A percentile compares a stretch with the other conserved stretches of the same genome.
Conservation (phyloP, 2,797 vertebrate species). For the Sebastes oblongus region DNA sequence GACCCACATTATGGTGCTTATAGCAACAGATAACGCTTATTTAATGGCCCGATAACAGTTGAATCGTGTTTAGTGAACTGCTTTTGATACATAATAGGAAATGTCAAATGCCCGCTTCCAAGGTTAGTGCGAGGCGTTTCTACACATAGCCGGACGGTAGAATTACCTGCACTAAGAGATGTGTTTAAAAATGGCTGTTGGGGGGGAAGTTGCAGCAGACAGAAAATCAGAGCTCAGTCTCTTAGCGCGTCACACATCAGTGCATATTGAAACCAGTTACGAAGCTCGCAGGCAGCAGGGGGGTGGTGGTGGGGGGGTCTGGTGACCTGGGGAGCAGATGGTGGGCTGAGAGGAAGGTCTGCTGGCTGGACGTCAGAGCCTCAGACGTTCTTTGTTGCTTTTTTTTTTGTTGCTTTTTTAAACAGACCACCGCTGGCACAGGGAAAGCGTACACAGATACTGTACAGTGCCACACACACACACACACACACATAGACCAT, state of each 20-base stretch:
- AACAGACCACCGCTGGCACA: constrained; percentile 44
- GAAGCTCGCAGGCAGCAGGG: constrained; percentile 45
- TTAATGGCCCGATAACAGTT: background rate
- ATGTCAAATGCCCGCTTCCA: constrained; percentile 11
- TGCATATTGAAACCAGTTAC: constrained; percentile 61
- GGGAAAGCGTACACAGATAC: background rate
- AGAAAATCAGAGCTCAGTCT: constrained; percentile 49
- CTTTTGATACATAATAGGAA: background rate
- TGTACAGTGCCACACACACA: constrained; percentile 3
- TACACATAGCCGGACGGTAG: background rate
- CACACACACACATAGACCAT: background rate
- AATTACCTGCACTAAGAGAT: constrained; percentile 8
- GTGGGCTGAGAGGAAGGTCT: constrained; percentile 71
- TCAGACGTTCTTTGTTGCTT: constrained; percentile 62
- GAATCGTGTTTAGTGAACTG: background rate
- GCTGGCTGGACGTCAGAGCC: constrained; percentile 65
- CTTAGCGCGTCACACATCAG: constrained; percentile 61
- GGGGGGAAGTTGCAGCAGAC: constrained; percentile 13
- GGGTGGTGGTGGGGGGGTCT: constrained; percentile 2
- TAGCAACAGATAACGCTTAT: background rate
- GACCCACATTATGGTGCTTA: background rate
- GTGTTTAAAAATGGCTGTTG: constrained; percentile 21
- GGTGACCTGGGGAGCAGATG: constrained; percentile 74
- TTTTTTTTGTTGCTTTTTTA: constrained; percentile 18
- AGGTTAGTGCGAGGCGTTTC: constrained; percentile 15